Percentiles rank a stretch among this genome's conserved stretches.
These are phyloP conservation scores for Leucoraja erinaceus DNA, from an alignment of 2,113 vertebrate species.

Conservation along the genomic window DNA sequence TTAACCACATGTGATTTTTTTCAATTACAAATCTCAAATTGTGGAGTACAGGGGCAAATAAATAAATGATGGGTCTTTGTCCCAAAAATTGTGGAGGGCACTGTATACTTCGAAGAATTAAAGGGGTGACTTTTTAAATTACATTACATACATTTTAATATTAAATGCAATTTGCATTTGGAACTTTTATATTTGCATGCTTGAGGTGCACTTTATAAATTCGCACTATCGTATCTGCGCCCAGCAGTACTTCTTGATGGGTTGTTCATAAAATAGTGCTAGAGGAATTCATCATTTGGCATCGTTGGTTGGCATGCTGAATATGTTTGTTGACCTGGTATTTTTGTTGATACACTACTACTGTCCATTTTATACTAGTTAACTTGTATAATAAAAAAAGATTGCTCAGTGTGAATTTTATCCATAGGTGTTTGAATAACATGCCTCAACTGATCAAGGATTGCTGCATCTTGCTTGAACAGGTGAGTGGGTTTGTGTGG, in stretches of 20 bases:
- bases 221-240: neutral
- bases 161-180: neutral
- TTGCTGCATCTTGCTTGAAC: neutral
- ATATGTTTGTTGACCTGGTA: conserved; percentile 27
- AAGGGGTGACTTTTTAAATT: neutral
- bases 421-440: neutral
- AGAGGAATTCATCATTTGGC: conserved; percentile 1
- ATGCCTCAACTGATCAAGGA: too few species aligned
- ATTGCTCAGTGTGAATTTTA: neutral
- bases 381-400: neutral
- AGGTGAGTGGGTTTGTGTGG: neutral
- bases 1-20: too few species aligned
- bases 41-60: too few species aligned
- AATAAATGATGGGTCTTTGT: too few species aligned
- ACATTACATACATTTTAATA: neutral
- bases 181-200: neutral
- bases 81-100: too few species aligned
- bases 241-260: conserved; percentile 6
- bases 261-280: neutral
- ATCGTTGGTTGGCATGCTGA: conserved; percentile 28
- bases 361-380: neutral
- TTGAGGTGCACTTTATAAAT: neutral
- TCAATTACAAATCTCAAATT: too few species aligned
- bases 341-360: neutral
- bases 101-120: neutral